Evolutionary conservation across 1,140 invertebrate genomes (phyloP), one percentile per base, ranked within the genome.

Genomic region (Heliothis virescens): DNA sequence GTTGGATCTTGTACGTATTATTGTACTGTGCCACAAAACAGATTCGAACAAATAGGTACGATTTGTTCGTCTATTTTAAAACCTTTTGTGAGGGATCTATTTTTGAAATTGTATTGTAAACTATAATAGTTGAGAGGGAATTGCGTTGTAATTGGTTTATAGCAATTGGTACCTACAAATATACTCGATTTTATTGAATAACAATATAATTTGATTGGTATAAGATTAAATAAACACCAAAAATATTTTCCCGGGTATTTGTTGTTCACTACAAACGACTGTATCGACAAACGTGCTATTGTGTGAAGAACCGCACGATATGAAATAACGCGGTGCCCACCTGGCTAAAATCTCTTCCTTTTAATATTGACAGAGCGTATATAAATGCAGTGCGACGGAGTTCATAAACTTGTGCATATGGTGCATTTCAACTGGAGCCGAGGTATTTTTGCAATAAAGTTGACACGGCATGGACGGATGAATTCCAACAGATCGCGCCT

Each of bases 371-470:
- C 47, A 21, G 41, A 50, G 47, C 5, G n/a, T 2, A 60, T 60
- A 60, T 50, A 67, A 67, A 67, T 67, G 63, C 63, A 50, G n/a
- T 50, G 59, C 59, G 18, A 15, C 5, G 3, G 62, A 71, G 67
- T 71, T 71, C 21, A 71, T 71, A 71, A 71, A 47, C 34, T 47
- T n/a, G 16, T 21, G 18, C 48, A 53, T 53, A 71, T 53, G 67
- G 50, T 71, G 67, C 50, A 71, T 69, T 53, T 53, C 67, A 71
- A 69, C 16, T 10, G 15, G 65, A 41, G 34, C 34, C 67, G 41
- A 71, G 67, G 67, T 71, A 71, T 53, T 71, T 71, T 71, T 71
- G 67, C 67, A 71, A 71, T 71, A 71, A 71, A 71, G 67, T 53
- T 53, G 67, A 71, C 67, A 21, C 50, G 67, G 16, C n/a, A 53